phyloP scores from a whole-genome alignment of 2,888 invertebrate species.

The Daptonema setosum region DNA sequence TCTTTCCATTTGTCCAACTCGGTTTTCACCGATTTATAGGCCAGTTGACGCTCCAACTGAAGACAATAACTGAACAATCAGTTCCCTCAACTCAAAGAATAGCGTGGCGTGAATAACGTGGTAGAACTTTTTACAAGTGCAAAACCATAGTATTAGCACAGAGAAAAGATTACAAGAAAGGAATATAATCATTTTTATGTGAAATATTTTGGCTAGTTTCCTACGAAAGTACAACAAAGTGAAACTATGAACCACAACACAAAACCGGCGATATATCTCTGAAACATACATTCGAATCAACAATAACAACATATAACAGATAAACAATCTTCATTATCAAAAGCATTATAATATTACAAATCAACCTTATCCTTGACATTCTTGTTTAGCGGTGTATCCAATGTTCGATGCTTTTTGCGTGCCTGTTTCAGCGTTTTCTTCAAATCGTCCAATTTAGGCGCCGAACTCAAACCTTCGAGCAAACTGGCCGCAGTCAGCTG shows the following conservation, averaged over 20 bases:
- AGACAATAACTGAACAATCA: background rate
- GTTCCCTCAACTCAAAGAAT: background rate
- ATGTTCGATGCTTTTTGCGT: background rate
- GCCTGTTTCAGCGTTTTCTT: background rate
- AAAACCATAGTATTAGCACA: background rate
- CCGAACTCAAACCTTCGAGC: too few species aligned
- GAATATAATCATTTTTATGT: too few species aligned
- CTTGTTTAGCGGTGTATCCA: conserved; percentile 1
- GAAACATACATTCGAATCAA: too few species aligned
- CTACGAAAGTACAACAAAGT: too few species aligned
- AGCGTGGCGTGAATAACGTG: background rate
- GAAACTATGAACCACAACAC: too few species aligned
- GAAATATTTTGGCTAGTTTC: too few species aligned
- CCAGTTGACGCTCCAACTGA: conserved; percentile 5
- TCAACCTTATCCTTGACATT: background rate
- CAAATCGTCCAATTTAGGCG: too few species aligned
- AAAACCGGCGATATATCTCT: too few species aligned
- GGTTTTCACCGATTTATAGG: background rate
- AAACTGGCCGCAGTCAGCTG: too few species aligned
- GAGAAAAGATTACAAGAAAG: background rate
- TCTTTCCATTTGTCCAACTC: conserved; percentile 5
- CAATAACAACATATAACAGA: too few species aligned
- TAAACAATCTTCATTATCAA: too few species aligned
- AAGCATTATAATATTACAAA: background rate
- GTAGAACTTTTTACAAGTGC: background rate